These are phyloP conservation scores for Ceratotherium simum DNA, from an alignment of 2,113 vertebrate species.

Conservation along the genomic window DNA sequence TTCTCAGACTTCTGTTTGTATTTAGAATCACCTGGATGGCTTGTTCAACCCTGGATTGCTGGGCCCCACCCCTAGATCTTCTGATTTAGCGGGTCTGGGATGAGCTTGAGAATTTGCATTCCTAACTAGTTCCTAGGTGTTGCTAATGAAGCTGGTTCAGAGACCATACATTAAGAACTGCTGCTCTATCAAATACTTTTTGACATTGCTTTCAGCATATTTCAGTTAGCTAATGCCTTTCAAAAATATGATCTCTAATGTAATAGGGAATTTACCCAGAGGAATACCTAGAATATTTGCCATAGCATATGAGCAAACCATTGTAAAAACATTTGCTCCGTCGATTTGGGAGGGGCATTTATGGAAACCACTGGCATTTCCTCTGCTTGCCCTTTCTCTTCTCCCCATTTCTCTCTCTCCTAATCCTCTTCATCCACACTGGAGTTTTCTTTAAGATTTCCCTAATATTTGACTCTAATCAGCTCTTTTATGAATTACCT, in stretches of 20 bases:
- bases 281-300: background rate
- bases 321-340: background rate
- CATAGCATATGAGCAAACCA: background rate
- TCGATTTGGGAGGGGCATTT: background rate
- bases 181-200: background rate
- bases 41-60: background rate
- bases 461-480: background rate
- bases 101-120: background rate
- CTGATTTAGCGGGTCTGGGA: background rate
- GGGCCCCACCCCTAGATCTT: background rate
- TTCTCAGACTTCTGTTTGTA: background rate
- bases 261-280: background rate
- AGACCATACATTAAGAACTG: background rate
- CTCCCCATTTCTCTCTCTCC: background rate
- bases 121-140: background rate
- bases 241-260: background rate
- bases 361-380: background rate
- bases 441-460: background rate
- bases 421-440: background rate
- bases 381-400: background rate
- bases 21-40: background rate
- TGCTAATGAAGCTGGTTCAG: background rate
- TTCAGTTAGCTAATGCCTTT: background rate
- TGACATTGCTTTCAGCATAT: background rate
- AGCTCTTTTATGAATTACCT: background rate